phyloP scores from a whole-genome alignment of 2,113 vertebrate species.

The Perognathus longimembris region DNA sequence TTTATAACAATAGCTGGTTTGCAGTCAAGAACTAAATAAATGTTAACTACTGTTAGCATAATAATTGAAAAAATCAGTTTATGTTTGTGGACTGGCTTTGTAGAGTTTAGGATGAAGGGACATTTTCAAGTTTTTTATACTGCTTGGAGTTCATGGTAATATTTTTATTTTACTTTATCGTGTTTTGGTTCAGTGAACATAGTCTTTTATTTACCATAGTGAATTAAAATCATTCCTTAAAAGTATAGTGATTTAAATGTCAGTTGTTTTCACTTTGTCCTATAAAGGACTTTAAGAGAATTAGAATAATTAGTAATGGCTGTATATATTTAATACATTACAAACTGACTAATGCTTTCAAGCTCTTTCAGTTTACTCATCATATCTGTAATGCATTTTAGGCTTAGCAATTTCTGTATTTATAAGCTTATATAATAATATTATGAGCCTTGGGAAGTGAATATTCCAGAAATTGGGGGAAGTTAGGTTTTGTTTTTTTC shows the following conservation, averaged over 20 bases:
- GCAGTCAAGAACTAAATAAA: background rate
- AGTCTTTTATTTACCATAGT: constrained; percentile 30
- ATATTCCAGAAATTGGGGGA: background rate
- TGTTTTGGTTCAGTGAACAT: background rate
- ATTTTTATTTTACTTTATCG: no score
- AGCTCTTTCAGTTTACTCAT: background rate
- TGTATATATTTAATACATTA: background rate
- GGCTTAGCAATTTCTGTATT: background rate
- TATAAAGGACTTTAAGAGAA: background rate
- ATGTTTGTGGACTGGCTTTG: background rate
- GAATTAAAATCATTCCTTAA: constrained; percentile 10
- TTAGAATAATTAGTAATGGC: background rate
- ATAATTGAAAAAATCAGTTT: background rate
- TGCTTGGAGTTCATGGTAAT: background rate
- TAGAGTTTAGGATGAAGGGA: background rate
- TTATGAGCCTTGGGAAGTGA: background rate
- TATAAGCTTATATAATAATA: constrained; percentile 14
- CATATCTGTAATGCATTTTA: background rate
- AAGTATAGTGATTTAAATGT: background rate
- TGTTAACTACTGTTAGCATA: background rate
- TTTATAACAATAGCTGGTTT: background rate
- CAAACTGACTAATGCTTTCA: background rate
- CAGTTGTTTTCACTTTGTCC: background rate
- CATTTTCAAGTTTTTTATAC: background rate
- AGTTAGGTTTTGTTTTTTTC: background rate